Evolutionary conservation across 2,888 invertebrate genomes (phyloP), one percentile per base, ranked within the genome.

Genomic region (Sarcophaga variegata): DNA sequence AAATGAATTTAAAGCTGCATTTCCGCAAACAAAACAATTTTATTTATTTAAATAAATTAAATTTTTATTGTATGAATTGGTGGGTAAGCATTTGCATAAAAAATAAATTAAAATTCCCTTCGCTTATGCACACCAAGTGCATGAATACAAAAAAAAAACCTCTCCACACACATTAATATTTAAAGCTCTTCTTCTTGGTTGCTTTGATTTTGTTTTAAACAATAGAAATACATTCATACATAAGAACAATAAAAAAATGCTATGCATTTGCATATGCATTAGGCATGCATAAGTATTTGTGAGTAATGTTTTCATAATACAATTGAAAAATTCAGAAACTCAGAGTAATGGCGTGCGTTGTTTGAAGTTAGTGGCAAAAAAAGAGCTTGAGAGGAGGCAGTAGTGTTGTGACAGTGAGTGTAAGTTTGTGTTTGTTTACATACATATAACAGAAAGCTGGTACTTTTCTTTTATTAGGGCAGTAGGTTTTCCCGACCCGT

Each of bases 381-480:
- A 17, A 54, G 12, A 14, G 45, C 20, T n/a, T 62, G 12, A 12
- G 54, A 14, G 45, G 8, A 8, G 47, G 37, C 47, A 27, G 3
- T 2, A 37, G 25, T 14, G 45, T 14, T 14, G 45, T 14, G 74
- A 45, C 49, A 8, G 37, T 2, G 67, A 20, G n/a, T 69, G 47
- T 75, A 37, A 37, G 37, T 49, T 45, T 12, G 69, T 67, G 20
- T 69, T 17, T 54, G 64, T 63, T 27, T 60, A 14, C 60, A 45
- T 64, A 22, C 60, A 49, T 47, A 22, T 47, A n/a, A 17, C 11
- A 67, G 10, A 54, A n/a, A 47, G 76, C 54, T 87, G 70, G 45
- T 75, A 72, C 74, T 80, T 83, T 87, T 75, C 89, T 90, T 62
- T 85, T 92, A 90, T 90, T 92, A 90, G 92, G 92, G 90, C 92